Conservation (phyloP, 2,888 invertebrate genomes). For the Microctonus hyperodae region DNA sequence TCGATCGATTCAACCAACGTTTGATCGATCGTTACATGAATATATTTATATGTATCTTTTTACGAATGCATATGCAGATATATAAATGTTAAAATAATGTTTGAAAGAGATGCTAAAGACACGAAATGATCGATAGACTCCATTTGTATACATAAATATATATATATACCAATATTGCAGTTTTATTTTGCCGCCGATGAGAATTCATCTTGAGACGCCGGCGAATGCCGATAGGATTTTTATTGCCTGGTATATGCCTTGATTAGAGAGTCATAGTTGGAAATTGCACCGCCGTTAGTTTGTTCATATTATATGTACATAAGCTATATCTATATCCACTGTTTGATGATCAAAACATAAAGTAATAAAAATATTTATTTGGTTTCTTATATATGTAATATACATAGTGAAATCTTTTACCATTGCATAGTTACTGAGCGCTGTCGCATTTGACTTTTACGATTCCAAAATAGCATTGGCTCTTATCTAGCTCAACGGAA, state of each 20-base stretch:
- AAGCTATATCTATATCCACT: not conserved
- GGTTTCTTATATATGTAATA: not conserved
- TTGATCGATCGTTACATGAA: constrained; percentile 37
- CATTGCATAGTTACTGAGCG: not conserved
- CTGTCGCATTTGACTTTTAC: constrained; percentile 33
- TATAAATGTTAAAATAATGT: too few species aligned
- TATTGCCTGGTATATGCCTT: not conserved
- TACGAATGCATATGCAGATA: not conserved
- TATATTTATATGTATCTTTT: not conserved
- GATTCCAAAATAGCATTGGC: constrained; percentile 27
- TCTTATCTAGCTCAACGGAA: constrained; percentile 26
- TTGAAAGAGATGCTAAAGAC: not conserved
- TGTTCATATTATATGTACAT: not conserved
- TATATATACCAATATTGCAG: not conserved
- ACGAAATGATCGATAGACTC: constrained; percentile 12
- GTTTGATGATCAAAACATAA: constrained; percentile 8
- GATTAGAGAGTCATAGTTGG: constrained; percentile 15
- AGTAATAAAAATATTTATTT: constrained; percentile 1
- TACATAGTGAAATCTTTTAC: not conserved
- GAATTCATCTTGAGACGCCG: not conserved
- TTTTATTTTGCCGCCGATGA: not conserved
- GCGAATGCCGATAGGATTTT: not conserved
- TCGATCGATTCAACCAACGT: constrained; percentile 35
- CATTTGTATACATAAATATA: not conserved
- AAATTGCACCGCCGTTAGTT: constrained; percentile 12